Conservation (phyloP, 2,888 invertebrate genomes). For the Ptilodon capucinus region DNA sequence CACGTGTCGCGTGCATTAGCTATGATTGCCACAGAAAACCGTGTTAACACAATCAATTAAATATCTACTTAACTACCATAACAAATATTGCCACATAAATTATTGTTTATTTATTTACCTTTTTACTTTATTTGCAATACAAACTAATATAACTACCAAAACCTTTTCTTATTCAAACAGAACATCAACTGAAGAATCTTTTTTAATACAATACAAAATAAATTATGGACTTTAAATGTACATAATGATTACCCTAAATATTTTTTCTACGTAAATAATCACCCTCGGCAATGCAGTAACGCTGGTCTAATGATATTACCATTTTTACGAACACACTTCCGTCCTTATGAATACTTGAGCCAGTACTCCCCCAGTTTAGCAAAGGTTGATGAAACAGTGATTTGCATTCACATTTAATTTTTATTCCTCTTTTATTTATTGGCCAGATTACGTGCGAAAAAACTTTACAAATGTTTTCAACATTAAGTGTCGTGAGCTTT, state of each 20-base stretch:
- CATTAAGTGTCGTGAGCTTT: neutral
- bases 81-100: no score
- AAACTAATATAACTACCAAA: no score
- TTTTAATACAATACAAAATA: conserved; percentile 2
- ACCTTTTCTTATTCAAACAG: neutral
- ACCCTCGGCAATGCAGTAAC: conserved; percentile 35
- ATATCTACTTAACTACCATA: neutral
- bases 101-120: no score
- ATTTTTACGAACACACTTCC: conserved; percentile 54
- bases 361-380: conserved; percentile 46
- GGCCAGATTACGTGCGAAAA: neutral
- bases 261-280: conserved; percentile 35
- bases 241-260: conserved; percentile 20
- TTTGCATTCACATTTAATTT: conserved; percentile 56
- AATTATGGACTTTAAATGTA: conserved; percentile 6
- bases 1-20: neutral
- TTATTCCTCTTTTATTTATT: conserved; percentile 12
- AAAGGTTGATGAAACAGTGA: conserved; percentile 58
- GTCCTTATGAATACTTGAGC: conserved; percentile 67
- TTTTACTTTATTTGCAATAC: no score
- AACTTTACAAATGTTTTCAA: neutral
- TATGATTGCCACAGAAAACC: neutral
- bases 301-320: conserved; percentile 60
- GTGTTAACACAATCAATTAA: neutral
- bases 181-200: neutral